Evolutionary conservation across 2,797 vertebrate species (phyloP).

Genomic region (Euthynnus affinis): DNA sequence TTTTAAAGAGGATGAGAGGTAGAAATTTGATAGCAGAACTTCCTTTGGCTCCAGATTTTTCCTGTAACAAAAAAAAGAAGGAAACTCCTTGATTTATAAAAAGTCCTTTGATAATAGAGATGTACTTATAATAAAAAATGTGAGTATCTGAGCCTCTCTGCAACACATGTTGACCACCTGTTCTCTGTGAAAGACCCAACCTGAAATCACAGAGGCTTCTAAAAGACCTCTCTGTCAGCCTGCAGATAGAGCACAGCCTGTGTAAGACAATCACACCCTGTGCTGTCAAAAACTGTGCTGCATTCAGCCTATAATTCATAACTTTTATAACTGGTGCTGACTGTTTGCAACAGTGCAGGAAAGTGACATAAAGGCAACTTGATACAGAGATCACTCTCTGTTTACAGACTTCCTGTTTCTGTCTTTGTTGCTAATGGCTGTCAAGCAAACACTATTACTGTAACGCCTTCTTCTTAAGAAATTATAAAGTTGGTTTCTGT

Average conservation of each 20-base stretch:
- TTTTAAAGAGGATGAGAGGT: constrained; percentile 41
- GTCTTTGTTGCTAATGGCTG: background rate
- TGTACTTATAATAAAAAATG: constrained; percentile 66
- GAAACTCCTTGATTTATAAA: constrained; percentile 59
- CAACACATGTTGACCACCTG: constrained; percentile 78
- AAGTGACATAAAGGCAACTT: background rate
- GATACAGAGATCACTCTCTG: background rate
- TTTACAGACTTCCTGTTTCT: background rate
- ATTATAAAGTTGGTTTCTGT: background rate
- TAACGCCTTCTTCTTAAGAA: background rate
- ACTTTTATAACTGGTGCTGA: constrained; percentile 10
- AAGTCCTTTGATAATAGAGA: constrained; percentile 68
- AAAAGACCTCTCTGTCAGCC: constrained; percentile 44
- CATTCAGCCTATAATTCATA: constrained; percentile 9
- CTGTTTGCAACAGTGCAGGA: background rate
- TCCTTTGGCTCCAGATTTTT: constrained; percentile 52
- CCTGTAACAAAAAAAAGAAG: constrained; percentile 31
- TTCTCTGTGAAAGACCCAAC: constrained; percentile 52
- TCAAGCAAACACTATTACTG: background rate
- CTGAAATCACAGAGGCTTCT: constrained; percentile 47
- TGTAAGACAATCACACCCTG: constrained; percentile 50
- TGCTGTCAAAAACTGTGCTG: constrained; percentile 27
- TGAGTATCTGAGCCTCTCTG: constrained; percentile 52
- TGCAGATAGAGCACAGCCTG: constrained; percentile 29
- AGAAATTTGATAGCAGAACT: constrained; percentile 54